These are phyloP conservation scores for Arrhamphus sclerolepis DNA, from an alignment of 2,797 vertebrate species.

Conservation along the genomic window DNA sequence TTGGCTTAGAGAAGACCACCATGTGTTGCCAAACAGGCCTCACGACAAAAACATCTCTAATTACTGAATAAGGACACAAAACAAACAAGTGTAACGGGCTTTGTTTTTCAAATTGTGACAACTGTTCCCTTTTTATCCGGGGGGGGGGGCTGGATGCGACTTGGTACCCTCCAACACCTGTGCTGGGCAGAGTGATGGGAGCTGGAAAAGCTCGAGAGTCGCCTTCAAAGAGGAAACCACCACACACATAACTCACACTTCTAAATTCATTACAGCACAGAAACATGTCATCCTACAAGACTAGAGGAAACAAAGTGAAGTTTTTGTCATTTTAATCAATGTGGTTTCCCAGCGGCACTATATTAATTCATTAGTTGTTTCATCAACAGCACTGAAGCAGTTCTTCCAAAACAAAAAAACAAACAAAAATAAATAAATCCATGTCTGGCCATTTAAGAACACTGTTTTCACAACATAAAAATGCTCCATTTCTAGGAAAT, in stretches of 20 bases:
- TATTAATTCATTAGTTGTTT: slow-evolving; percentile 6
- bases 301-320: neutral
- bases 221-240: slow-evolving; percentile 1
- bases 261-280: neutral
- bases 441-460: slow-evolving; percentile 9
- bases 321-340: neutral
- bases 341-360: neutral
- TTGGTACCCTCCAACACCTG: slow-evolving; percentile 46
- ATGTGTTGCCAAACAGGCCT: slow-evolving; percentile 4
- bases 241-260: neutral
- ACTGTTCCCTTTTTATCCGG: slow-evolving; percentile 41
- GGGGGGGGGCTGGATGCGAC: slow-evolving; percentile 32
- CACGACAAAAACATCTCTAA: slow-evolving; percentile 29
- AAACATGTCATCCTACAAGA: neutral
- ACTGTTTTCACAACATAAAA: slow-evolving; percentile 36
- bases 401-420: slow-evolving; percentile 22
- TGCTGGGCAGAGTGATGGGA: slow-evolving; percentile 30
- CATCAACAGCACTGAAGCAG: slow-evolving; percentile 5
- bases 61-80: slow-evolving; percentile 43
- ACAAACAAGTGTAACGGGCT: slow-evolving; percentile 49
- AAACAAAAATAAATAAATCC: too few species aligned
- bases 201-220: slow-evolving; percentile 26
- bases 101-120: slow-evolving; percentile 43
- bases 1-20: slow-evolving; percentile 17
- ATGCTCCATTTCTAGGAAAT: slow-evolving; percentile 30